Base-by-base conservation (phyloP, 2,888 invertebrate species). In the Drosophila paucipuncta region DNA sequence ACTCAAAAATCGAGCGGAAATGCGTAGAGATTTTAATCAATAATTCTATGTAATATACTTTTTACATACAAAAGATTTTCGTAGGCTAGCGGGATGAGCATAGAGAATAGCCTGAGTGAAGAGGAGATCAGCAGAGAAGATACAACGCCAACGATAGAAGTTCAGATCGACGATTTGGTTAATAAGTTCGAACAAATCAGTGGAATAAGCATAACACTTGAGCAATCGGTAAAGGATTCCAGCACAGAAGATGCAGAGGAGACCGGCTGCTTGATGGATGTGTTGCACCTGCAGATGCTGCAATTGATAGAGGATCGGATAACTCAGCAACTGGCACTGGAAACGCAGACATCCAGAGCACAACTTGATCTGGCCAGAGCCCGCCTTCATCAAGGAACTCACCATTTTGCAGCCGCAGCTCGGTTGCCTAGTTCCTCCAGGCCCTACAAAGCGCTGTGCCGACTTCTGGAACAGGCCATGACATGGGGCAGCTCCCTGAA, bases 331-430 rank as follows among this genome's bases (percentile, higher is more conserved):
- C 7, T 61, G 9, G 49, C 53, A 10, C 49, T 79, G 18, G 55
- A 73, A n/a, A 49, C 31, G 31, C 66, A 76, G n/a, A 62, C 66
- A 11, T 25, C 68, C 6, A 37, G 61, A 30, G 76, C 79, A 13
- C 74, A 65, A 0, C n/a, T 86, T 9, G 7, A 60, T 30, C 50
- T 83, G 63, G 84, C 82, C 53, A 73, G 69, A 59, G 28, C 52
- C 7, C 72, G 87, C 10, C 28, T 86, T 18, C 87, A 79, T 33
- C 68, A 74, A 16, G 87, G 87, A 18, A 18, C 9, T 7, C 41
- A 62, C 0, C 60, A 66, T 1, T 43, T 31, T 16, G 43, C 59
- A 7, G 22, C 57, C 16, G 28, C 50, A 5, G 55, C 53, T 16
- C 57, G 52, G 10, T n/a, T 84, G n/a, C 73, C 72, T 1, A 13